phyloP scores from a whole-genome alignment of 2,113 vertebrate species.

The Trichechus manatus region DNA sequence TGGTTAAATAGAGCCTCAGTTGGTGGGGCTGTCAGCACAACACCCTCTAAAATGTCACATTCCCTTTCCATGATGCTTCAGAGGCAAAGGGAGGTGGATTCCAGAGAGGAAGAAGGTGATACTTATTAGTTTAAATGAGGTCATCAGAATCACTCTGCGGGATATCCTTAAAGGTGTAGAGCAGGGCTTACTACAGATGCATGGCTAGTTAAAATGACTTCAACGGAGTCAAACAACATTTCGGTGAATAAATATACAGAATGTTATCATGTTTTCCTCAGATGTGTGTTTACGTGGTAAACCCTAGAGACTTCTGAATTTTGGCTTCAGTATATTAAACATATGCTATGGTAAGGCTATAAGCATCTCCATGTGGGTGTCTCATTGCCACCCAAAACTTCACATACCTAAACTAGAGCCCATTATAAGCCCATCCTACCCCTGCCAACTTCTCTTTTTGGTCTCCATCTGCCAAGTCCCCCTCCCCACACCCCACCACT shows the following conservation, averaged over 20 bases:
- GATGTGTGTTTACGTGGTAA: background rate
- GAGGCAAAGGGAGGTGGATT: background rate
- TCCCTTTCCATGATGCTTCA: slow-evolving; percentile 53
- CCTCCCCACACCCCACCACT: too few relatives aligned
- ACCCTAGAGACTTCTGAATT: background rate
- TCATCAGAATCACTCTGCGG: background rate
- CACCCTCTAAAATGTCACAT: slow-evolving; percentile 62
- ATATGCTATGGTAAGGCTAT: background rate
- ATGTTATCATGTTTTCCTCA: background rate
- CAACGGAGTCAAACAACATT: background rate
- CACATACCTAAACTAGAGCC: background rate
- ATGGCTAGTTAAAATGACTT: background rate
- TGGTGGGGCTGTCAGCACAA: background rate
- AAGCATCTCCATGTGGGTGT: accelerated
- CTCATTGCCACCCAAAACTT: background rate
- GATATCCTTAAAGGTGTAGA: background rate
- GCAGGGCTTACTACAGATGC: background rate
- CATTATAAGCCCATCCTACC: background rate
- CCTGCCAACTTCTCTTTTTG: background rate
- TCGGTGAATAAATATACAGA: background rate
- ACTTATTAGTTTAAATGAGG: slow-evolving; percentile 40
- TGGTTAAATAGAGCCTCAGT: background rate
- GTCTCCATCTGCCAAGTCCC: background rate
- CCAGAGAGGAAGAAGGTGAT: background rate
- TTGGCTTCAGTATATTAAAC: background rate